Evolutionary conservation across 1,140 invertebrate species (phyloP), one percentile per base, ranked within the genome.

Genomic region (Leptopilina boulardi): DNA sequence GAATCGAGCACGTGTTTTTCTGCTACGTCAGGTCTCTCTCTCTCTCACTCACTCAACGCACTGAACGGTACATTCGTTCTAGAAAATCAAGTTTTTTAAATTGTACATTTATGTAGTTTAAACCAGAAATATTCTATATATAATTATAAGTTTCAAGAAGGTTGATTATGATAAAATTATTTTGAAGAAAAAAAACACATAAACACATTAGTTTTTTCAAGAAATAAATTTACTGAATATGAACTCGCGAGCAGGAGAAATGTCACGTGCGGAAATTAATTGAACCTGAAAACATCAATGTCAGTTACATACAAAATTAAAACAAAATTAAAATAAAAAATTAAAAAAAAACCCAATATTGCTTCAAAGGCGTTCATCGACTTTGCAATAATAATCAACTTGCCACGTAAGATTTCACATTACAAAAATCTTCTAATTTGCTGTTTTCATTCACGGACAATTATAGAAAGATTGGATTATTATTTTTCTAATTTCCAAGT

Each of bases 11-110:
- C 56, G 56, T 59, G 56, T 59, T 59, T 59, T 59, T 59, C 56
- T 59, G 23, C 56, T 26, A 26, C 13, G 56, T 59, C 56, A 59
- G 56, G 56, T 59, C 51, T 72, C 41, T 41, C 47, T 38, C 34
- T 8, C n/a, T n/a, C n/a, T n/a, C n/a, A n/a, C n/a, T n/a, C n/a
- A 38, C 8, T 8, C 34, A 38, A 38, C n/a, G n/a, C 34, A 38
- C 9, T 38, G 73, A 80, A 80, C 79, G 79, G 79, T 80, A 80
- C 73, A 77, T 77, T 23, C 26, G 73, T 80, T 80, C 77, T 75
- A 78, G 79, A 21, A 75, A 80, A 78, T 77, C 79, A 77, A 54
- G 79, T 80, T 80, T 80, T 80, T 79, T 76, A 78, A 66, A 42
- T 73, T 76, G 77, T 80, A 38, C 9, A 34, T 38, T 8, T 38